A percentile compares a stretch with the other conserved stretches of the same genome.
Evolutionary conservation across 2,797 vertebrate genomes (phyloP).

Genomic region (Falco novaeseelandiae): DNA sequence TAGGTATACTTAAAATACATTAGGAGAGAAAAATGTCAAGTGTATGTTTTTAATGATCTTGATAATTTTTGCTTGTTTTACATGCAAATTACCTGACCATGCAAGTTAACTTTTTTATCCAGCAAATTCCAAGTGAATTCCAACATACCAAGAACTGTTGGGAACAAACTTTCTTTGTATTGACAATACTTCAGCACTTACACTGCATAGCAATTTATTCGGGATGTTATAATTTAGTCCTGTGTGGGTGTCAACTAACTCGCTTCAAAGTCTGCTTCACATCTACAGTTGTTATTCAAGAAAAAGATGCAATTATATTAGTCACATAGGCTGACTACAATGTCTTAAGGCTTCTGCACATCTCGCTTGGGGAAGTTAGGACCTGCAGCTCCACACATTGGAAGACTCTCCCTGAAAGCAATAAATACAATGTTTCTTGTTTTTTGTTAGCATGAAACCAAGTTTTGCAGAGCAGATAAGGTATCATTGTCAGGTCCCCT

Average conservation of each 20-base stretch:
- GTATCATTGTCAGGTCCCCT: not conserved
- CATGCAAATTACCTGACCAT: not conserved
- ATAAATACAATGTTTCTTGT: not conserved
- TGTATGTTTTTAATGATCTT: not conserved
- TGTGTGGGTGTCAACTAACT: slow-evolving; percentile 14
- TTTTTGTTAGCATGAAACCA: not conserved
- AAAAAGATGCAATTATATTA: slow-evolving; percentile 14
- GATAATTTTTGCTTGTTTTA: not conserved
- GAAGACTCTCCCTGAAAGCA: not conserved
- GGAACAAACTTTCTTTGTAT: slow-evolving; percentile 1
- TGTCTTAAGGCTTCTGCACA: not conserved
- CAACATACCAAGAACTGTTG: not conserved
- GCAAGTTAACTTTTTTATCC: not conserved
- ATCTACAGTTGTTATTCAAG: slow-evolving; percentile 1
- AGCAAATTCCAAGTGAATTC: not conserved
- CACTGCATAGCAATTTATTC: not conserved
- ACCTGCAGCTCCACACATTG: not conserved
- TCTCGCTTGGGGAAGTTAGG: not conserved
- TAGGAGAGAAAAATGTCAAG: too few relatives aligned
- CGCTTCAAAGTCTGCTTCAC: slow-evolving; percentile 24
- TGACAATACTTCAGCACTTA: not conserved
- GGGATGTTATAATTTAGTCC: slow-evolving; percentile 27
- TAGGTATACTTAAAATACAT: not conserved
- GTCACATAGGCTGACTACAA: not conserved
- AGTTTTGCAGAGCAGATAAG: not conserved